These are phyloP conservation scores for Anser cygnoides DNA, from an alignment of 2,113 vertebrate species.

Conservation along the genomic window DNA sequence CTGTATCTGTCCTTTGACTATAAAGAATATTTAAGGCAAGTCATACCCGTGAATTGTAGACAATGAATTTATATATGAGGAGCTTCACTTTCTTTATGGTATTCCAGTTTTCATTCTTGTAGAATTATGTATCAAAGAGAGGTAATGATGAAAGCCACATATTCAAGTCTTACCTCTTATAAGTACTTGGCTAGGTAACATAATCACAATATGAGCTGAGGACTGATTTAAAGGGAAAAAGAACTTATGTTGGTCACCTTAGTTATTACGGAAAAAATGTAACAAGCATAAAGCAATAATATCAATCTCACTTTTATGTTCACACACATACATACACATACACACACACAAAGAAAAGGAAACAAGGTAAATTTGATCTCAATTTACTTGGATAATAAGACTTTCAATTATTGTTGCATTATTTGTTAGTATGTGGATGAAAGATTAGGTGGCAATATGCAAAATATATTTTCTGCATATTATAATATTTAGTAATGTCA, in stretches of 20 bases:
- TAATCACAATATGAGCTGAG: constrained; percentile 4
- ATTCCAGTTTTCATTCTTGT: not conserved
- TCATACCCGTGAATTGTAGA: not conserved
- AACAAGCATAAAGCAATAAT: constrained; percentile 70
- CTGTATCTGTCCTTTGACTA: not conserved
- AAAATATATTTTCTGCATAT: constrained; percentile 85
- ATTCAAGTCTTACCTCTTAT: not conserved
- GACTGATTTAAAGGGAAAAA: constrained; percentile 39
- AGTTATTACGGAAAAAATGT: constrained; percentile 68
- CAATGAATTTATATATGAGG: not conserved
- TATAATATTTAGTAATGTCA: constrained; percentile 86
- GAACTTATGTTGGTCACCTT: constrained; percentile 75
- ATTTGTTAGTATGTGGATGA: constrained; percentile 83
- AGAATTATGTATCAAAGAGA: not conserved
- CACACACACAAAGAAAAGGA: constrained; percentile 71
- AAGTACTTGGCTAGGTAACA: not conserved
- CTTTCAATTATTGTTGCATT: constrained; percentile 81
- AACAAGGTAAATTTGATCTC: constrained; percentile 83
- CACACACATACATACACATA: constrained; percentile 16
- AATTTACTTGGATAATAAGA: constrained; percentile 81
- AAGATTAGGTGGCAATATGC: constrained; percentile 84
- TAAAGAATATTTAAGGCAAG: not conserved
- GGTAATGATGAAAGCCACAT: fast-evolving
- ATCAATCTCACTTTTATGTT: constrained; percentile 72
- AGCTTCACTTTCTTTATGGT: not conserved